Evolutionary conservation across 2,888 invertebrate species (phyloP).

Genomic region (Anodontia alba): DNA sequence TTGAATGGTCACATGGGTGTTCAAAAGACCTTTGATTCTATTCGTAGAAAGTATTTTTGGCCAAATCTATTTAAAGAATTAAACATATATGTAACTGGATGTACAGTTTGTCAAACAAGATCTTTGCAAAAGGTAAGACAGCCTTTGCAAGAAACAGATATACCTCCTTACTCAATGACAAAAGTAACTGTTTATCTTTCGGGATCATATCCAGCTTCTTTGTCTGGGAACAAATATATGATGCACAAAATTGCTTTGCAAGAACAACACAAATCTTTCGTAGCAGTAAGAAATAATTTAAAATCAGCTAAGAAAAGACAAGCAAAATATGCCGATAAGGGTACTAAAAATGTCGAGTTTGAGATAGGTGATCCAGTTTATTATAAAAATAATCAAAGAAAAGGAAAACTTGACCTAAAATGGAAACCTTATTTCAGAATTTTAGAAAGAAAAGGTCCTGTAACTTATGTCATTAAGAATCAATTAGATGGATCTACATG

Average conservation of each 20-base stretch:
- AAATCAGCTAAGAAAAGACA: background rate
- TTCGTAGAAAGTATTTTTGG: background rate
- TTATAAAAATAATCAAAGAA: too few species aligned
- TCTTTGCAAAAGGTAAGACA: background rate
- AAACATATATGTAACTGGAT: background rate
- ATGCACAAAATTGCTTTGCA: background rate
- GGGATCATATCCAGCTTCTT: background rate
- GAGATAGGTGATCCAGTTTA: too few species aligned
- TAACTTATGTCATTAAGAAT: too few species aligned
- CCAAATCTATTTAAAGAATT: background rate
- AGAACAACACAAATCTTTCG: background rate
- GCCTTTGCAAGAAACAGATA: background rate
- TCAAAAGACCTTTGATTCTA: background rate
- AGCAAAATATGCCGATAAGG: background rate
- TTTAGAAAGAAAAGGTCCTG: too few species aligned
- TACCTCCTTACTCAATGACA: background rate
- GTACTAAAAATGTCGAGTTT: background rate
- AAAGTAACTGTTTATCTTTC: background rate
- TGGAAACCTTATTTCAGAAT: too few species aligned
- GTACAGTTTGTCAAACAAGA: background rate
- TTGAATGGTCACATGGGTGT: too few species aligned
- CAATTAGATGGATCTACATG: too few species aligned
- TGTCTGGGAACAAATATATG: background rate
- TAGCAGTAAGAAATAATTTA: background rate
- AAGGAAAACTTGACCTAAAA: too few species aligned